phyloP scores from a whole-genome alignment of 1,140 invertebrate genomes.

The Rhizoglyphus robini region DNA sequence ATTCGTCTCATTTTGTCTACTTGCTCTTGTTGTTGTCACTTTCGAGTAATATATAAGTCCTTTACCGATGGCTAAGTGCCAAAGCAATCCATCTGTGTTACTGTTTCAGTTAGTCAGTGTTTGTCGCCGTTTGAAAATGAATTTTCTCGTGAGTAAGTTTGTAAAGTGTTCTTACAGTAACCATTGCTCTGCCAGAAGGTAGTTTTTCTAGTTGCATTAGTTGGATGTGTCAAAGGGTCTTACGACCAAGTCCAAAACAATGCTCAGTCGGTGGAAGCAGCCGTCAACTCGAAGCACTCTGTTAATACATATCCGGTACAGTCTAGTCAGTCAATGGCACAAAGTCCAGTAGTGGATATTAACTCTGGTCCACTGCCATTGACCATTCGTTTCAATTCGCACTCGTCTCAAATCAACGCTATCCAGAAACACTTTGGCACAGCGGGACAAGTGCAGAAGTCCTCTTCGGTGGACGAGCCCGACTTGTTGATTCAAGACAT shows the following conservation, averaged over 20 bases:
- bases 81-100: too few species aligned
- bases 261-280: not conserved
- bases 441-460: not conserved
- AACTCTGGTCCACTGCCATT: constrained; percentile 6
- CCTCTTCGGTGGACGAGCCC: not conserved
- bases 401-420: not conserved
- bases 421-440: not conserved
- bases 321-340: not conserved
- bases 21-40: too few species aligned
- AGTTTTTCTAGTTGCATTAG: constrained; percentile 8
- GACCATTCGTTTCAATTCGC: constrained; percentile 5
- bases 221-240: too few species aligned
- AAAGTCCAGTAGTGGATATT: constrained; percentile 1
- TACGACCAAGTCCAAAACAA: too few species aligned
- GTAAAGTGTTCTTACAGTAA: too few species aligned
- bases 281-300: not conserved
- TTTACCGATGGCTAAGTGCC: too few species aligned
- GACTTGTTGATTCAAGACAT: not conserved
- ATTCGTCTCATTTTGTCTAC: not conserved
- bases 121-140: too few species aligned
- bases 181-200: not conserved
- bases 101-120: too few species aligned
- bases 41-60: too few species aligned
- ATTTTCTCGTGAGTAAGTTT: too few species aligned
- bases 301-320: not conserved